Base-by-base conservation (phyloP, 2,113 vertebrate species). In the Catharus minimus region DNA sequence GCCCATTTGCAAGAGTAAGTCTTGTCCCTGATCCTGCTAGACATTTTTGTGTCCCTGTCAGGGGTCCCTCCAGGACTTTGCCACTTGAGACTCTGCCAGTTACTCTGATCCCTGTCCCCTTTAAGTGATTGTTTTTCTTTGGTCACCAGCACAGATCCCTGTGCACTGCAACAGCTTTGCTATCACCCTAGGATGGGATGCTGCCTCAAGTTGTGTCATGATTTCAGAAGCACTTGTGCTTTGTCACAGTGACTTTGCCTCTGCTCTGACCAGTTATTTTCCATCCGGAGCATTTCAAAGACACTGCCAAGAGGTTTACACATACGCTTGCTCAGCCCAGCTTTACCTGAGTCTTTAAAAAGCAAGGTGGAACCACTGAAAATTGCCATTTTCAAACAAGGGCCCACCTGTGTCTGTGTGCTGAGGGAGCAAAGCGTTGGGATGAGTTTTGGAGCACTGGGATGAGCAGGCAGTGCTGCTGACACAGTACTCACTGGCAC, bases 401-500 rank as follows among this genome's bases (percentile, higher is more conserved):
- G 17, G 47, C 24, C 26, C 27, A 19, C 14, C 15, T 11, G 12
- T 18, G 14, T 11, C 56, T 2, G 0, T 0, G 1, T 0, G 3
- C 49, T 4, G 3, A 61, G 38, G 24, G 26, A 16, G 2, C 0
- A 0, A 79, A 67, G 74, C 13, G 39, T 14, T 39, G 39, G 39
- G 39, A 39, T 39, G 39, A 39, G 20, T 57, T 44, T 47, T 3
- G 33, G 74, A 46, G 55, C 1, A 2, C 0, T 6, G n/a, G 22
- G 26, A 13, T 36, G 50, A 74, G 7, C 0, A 1, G 18, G 38
- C 2, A 5, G 65, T 33, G 73, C 49, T 2, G 7, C 11, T 0
- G 1, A 9, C 8, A 22, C 0, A 1, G 55, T 4, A 2, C 49
- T 22, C 0, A 0, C 22, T 27, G 74, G 28, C 72, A 49, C 17